A percentile compares a stretch with the other conserved stretches of the same genome.
Evolutionary conservation across 2,888 invertebrate genomes (phyloP).

Genomic region (Drosophila koepferae): DNA sequence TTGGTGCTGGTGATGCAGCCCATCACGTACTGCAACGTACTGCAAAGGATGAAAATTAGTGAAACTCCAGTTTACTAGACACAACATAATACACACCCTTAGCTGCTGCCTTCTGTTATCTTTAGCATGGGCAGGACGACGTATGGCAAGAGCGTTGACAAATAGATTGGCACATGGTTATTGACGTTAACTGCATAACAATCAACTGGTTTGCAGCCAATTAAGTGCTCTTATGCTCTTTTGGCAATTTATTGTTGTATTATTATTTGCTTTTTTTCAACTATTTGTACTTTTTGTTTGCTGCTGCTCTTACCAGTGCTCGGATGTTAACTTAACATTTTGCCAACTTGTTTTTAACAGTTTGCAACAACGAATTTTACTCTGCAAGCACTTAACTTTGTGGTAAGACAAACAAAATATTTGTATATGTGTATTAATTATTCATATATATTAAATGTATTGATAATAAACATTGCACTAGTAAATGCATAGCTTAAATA

Average conservation of each 20-base stretch:
- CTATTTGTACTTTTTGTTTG: conserved; percentile 7
- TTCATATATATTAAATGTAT: too few relatives aligned
- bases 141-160: conserved; percentile 13
- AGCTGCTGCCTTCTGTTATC: conserved; percentile 20
- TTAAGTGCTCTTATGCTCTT: background rate
- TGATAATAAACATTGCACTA: background rate
- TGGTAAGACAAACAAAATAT: background rate
- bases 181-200: conserved; percentile 8
- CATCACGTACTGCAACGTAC: conserved; percentile 62
- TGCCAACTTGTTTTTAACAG: conserved; percentile 18
- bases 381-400: background rate
- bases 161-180: background rate
- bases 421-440: background rate
- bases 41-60: background rate
- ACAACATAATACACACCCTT: conserved; percentile 7
- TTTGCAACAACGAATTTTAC: background rate
- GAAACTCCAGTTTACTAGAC: too few relatives aligned
- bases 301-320: conserved; percentile 9
- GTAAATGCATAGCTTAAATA: background rate
- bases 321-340: conserved; percentile 35
- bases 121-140: conserved; percentile 34
- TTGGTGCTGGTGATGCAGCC: conserved; percentile 83
- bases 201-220: background rate
- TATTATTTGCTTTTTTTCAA: conserved; percentile 25
- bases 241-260: conserved; percentile 12